Conservation (phyloP, 2,888 invertebrate genomes). For the Drosophila paucipuncta region DNA sequence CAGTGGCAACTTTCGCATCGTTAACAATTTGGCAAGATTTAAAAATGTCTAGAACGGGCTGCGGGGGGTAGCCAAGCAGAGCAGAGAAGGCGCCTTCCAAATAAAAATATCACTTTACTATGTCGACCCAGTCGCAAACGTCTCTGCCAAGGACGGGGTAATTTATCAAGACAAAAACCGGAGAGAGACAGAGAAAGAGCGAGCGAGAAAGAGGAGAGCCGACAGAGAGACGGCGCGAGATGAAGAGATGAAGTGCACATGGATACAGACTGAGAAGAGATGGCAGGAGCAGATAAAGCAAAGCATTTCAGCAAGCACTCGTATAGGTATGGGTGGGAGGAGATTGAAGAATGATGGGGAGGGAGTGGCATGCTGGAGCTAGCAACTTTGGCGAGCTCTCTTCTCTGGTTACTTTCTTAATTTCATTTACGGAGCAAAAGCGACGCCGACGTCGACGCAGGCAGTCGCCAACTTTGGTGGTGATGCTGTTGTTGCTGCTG, state of each 20-base stretch:
- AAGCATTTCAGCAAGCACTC: slow-evolving; percentile 57
- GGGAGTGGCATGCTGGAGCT: background rate
- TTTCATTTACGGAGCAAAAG: slow-evolving; percentile 71
- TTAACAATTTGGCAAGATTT: slow-evolving; percentile 81
- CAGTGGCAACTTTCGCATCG: slow-evolving; percentile 77
- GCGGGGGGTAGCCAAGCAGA: background rate
- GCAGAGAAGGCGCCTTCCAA: slow-evolving; percentile 39
- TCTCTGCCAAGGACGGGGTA: slow-evolving; percentile 79
- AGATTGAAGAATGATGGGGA: background rate
- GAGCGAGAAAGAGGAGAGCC: background rate
- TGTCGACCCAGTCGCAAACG: slow-evolving; percentile 64
- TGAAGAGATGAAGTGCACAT: slow-evolving; percentile 50
- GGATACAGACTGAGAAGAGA: slow-evolving; percentile 45
- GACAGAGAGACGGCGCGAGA: slow-evolving; percentile 25
- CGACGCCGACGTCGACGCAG: slow-evolving; percentile 34
- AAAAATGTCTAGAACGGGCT: slow-evolving; percentile 63
- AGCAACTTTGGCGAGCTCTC: slow-evolving; percentile 55
- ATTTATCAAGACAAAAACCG: slow-evolving; percentile 80
- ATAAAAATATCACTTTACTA: slow-evolving; percentile 80
- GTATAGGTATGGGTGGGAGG: slow-evolving; percentile 28
- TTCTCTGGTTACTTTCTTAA: slow-evolving; percentile 81
- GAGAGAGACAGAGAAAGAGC: background rate
- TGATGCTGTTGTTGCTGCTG: slow-evolving; percentile 50
- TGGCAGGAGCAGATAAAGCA: slow-evolving; percentile 65
- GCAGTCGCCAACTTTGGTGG: slow-evolving; percentile 39